Conservation (phyloP, 2,797 vertebrate genomes). For the Peromyscus aztecus region DNA sequence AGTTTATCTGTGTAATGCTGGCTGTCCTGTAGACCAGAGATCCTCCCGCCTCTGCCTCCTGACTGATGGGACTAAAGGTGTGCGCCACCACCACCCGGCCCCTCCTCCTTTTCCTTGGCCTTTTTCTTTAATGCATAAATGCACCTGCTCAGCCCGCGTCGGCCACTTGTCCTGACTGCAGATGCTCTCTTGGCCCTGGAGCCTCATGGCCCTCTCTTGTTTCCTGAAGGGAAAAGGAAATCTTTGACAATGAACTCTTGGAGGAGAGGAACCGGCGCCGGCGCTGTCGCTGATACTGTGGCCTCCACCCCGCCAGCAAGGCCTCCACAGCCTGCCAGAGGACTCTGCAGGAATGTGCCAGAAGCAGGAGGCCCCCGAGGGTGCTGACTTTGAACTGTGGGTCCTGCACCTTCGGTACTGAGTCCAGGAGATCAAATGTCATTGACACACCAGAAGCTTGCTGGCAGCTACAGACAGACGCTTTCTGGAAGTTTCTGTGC, state of each 20-base stretch:
- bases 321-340: too few relatives aligned
- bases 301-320: fast-evolving
- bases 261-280: conserved; percentile 79
- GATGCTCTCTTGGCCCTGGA: background rate
- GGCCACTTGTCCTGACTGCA: background rate
- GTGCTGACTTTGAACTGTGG: background rate
- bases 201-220: conserved; percentile 16
- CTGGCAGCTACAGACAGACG: fast-evolving
- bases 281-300: background rate
- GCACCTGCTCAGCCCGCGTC: too few relatives aligned
- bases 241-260: conserved; percentile 88
- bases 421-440: fast-evolving
- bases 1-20: background rate
- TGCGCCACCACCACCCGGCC: background rate
- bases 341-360: background rate
- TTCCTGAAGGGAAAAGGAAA: conserved; percentile 87
- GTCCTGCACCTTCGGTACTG: background rate
- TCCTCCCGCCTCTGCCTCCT: background rate
- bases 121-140: background rate
- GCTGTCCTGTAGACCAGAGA: background rate
- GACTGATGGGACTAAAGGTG: background rate
- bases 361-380: fast-evolving
- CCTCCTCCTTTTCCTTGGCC: background rate
- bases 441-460: fast-evolving
- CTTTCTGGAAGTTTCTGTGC: background rate